Evolutionary conservation across 2,888 invertebrate species (phyloP).

Genomic region (Euclidia mi): DNA sequence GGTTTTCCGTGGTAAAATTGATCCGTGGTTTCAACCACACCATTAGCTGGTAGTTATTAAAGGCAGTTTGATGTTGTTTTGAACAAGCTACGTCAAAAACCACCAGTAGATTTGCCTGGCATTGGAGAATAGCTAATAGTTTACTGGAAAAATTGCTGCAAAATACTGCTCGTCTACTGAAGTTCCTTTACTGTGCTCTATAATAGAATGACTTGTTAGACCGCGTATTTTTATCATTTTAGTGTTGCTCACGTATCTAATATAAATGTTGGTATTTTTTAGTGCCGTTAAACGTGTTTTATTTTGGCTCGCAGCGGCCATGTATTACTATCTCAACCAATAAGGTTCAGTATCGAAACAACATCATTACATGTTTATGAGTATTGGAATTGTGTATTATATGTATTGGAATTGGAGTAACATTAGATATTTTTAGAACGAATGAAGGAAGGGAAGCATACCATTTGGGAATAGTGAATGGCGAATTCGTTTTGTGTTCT

Average conservation of each 20-base stretch:
- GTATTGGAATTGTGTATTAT: slow-evolving; percentile 4
- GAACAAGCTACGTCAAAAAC: too few relatives aligned
- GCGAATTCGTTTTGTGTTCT: too few relatives aligned
- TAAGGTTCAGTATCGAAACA: slow-evolving; percentile 12
- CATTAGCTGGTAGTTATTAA: not conserved
- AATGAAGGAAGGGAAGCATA: too few relatives aligned
- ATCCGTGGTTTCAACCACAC: not conserved
- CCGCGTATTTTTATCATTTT: slow-evolving; percentile 33
- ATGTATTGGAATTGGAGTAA: too few relatives aligned
- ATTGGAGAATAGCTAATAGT: too few relatives aligned
- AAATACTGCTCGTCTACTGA: too few relatives aligned
- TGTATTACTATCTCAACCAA: slow-evolving; percentile 13
- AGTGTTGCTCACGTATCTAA: slow-evolving; percentile 20
- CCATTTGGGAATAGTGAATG: too few relatives aligned
- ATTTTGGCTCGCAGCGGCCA: slow-evolving; percentile 18
- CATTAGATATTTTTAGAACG: too few relatives aligned
- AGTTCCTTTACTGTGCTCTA: not conserved
- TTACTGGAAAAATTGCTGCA: too few relatives aligned
- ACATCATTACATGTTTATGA: slow-evolving; percentile 15
- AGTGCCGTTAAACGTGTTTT: slow-evolving; percentile 28
- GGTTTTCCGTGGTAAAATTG: too few relatives aligned
- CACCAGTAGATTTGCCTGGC: too few relatives aligned
- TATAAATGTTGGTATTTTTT: slow-evolving; percentile 42
- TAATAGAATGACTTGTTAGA: slow-evolving; percentile 23
- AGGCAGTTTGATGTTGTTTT: too few relatives aligned